These are phyloP conservation scores for Elephantulus edwardii DNA, from an alignment of 2,113 vertebrate genomes.

Conservation along the genomic window DNA sequence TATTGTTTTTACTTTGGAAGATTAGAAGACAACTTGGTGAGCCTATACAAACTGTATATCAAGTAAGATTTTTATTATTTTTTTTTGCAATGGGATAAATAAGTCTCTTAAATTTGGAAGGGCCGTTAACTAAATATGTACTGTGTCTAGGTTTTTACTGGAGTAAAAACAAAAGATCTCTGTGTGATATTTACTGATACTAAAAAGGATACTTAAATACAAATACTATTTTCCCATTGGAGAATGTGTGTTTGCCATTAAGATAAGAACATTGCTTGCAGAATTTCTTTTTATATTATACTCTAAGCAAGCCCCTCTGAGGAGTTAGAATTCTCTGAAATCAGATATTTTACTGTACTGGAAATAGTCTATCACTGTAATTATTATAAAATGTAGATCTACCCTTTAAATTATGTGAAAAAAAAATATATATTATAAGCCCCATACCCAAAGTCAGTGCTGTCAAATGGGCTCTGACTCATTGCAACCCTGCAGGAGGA, in stretches of 20 bases:
- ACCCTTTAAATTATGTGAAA: too few species aligned
- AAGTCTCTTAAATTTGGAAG: conserved; percentile 71
- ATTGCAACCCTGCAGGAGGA: too few species aligned
- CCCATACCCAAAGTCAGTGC: too few species aligned
- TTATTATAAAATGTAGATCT: too few species aligned
- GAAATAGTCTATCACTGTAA: not conserved
- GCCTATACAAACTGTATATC: conserved; percentile 49
- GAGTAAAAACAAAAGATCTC: conserved; percentile 81
- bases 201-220: conserved; percentile 77
- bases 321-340: conserved; percentile 20
- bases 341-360: not conserved
- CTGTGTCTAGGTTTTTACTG: conserved; percentile 68
- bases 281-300: conserved; percentile 66
- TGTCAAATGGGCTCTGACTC: too few species aligned
- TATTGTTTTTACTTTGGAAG: conserved; percentile 74
- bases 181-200: conserved; percentile 82
- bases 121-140: conserved; percentile 78
- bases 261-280: conserved; percentile 53
- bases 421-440: too few species aligned
- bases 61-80: conserved; percentile 74
- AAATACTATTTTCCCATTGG: conserved; percentile 66
- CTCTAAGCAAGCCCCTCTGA: not conserved
- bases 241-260: conserved; percentile 30
- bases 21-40: conserved; percentile 74
- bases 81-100: conserved; percentile 65